Evolutionary conservation across 2,888 invertebrate genomes (phyloP), one percentile per base, ranked within the genome.

Genomic region (Orchestes rusci): DNA sequence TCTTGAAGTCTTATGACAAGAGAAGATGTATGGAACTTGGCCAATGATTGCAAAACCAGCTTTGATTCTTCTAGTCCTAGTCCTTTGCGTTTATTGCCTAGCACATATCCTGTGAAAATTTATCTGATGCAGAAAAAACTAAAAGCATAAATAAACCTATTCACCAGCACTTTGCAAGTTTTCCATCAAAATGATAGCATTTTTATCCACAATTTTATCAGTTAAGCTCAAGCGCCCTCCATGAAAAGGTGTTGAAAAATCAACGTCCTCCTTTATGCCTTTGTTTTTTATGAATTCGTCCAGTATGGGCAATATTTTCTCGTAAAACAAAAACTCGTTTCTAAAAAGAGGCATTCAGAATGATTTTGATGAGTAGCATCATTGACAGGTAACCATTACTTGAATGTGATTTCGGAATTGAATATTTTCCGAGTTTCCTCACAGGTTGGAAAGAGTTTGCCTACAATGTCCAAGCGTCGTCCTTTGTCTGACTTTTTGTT

Each of bases 151-250:
- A n/a, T 37, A 30, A 2, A 37, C 13, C 10, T 34, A 34, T 35
- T 27, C 35, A 38, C 27, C 35, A 20, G 34, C 17, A 12, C 4
- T 2, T 15, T 42, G 27, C 4, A 76, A 52, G 57, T 76, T 74
- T 49, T 75, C 72, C 55, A 75, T 57, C 2, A 76, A 48, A 13
- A 76, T 61, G 1, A 73, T 66, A 1, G 74, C 74, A 50, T 76
- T 63, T 0, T 71, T 64, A 49, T 74, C 73, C 1, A 74, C 69
- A 5, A 56, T 56, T n/a, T 45, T 43, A 1, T 50, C 51, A 34
- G 48, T 45, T 18, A 58, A 45, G 51, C 54, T 58, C 4, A 59
- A 29, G 27, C 56, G 45, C 31, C 62, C 63, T 40, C 57, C 59
- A 35, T 52, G 56, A 43, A 47, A 54, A 19, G 51, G 49, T 1